These are phyloP conservation scores for Dasypogon diadema DNA, from an alignment of 2,888 invertebrate genomes.

Conservation along the genomic window DNA sequence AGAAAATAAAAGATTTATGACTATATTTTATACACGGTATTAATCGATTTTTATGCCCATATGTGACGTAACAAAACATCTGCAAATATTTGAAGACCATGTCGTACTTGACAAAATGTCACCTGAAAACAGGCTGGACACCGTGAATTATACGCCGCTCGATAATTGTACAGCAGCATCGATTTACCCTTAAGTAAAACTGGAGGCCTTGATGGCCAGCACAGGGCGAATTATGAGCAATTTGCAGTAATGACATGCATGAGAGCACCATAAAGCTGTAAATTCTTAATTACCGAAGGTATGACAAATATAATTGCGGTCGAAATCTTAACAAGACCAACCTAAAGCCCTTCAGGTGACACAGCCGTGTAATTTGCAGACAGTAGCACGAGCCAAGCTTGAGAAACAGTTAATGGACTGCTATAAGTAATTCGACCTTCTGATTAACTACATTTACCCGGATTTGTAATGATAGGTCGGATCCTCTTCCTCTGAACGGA, in stretches of 20 bases:
- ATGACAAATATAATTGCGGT: constrained; percentile 33
- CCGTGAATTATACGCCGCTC: background rate
- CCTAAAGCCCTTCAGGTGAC: background rate
- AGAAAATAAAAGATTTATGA: too few relatives aligned
- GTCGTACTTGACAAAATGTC: constrained; percentile 38
- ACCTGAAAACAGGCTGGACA: constrained; percentile 11
- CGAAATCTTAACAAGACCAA: background rate
- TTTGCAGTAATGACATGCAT: constrained; percentile 27
- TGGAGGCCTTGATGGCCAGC: constrained; percentile 5
- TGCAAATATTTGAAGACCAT: constrained; percentile 30
- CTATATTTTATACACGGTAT: too few relatives aligned
- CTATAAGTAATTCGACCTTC: constrained; percentile 26
- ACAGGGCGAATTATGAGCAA: background rate
- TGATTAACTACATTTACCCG: background rate
- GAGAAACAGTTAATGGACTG: background rate
- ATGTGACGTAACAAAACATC: too few relatives aligned
- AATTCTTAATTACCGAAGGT: constrained; percentile 19
- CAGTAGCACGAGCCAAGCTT: constrained; percentile 35
- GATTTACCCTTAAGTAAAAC: background rate
- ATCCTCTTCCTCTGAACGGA: background rate
- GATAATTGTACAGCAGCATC: constrained; percentile 7
- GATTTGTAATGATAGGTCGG: background rate
- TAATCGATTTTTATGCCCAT: too few relatives aligned
- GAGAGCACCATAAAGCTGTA: background rate
- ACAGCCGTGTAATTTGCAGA: constrained; percentile 12